Evolutionary conservation across 2,113 vertebrate species (phyloP), one percentile per base, ranked within the genome.

Genomic region (Tupaia chinensis): DNA sequence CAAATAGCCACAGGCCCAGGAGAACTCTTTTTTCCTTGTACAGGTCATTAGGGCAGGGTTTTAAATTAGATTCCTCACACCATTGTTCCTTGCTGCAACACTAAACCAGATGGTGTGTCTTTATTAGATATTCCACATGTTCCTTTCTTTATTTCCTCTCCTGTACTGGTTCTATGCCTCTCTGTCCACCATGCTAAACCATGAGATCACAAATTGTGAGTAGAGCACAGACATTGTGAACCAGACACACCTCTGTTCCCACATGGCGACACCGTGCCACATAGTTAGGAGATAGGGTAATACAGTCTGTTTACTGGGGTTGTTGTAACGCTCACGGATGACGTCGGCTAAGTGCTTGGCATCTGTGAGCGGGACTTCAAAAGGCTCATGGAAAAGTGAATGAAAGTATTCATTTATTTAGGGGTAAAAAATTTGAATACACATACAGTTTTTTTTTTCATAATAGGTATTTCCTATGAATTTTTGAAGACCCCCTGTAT

Each of bases 31-130:
- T 61, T 34, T 89, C 74, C 61, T 9, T 44, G 54, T 11, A n/a
- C 13, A 34, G 70, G 34, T 19, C 78, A 25, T 88, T 86, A 79
- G 63, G 70, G 63, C n/a, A 84, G 61, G 65, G 15, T 91, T 87
- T 86, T 96, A 66, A 61, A 84, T 79, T 58, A 89, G 93, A 29
- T 82, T 53, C 80, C 44, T 95, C 70, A 76, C 3, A 25, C 68
- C 7, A 1, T 25, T n/a, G 12, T 53, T 88, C 29, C 66, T 53
- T 2, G 7, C 70, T 82, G 54, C 23, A 89, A 79, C 34, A 70
- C n/a, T 25, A 34, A 61, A 61, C n/a, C 19, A 29, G 44, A 25
- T 72, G 77, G 19, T 94, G 79, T 83, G 56, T 93, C 87, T 95
- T 93, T 66, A 63, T 95, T 44, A 78, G 56, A 56, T 20, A 34